Base-by-base conservation (phyloP, 1,140 invertebrate species). In the Zaprionus africanus region DNA sequence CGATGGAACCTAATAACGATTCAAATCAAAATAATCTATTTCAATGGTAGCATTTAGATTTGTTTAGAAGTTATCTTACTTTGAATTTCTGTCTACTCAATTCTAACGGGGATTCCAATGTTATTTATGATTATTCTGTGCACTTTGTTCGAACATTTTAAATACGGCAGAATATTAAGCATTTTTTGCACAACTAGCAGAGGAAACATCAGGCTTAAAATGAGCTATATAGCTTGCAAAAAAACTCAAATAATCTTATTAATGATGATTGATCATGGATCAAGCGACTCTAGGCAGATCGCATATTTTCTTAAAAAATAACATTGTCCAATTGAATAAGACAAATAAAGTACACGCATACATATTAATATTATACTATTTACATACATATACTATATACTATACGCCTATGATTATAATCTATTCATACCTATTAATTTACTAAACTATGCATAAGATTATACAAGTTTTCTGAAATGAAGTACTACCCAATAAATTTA, bases 401-500 rank as follows among this genome's bases (percentile, higher is more conserved):
- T 51, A 51, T 51, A 51, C 24, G 22, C 9, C 19, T 24, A 51
- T 13, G n/a, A 24, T 69, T 76, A 69, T 72, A 63, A 72, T 73
- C 60, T 81, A 85, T 69, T 71, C 77, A 87, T 87, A 84, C 64
- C 69, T 75, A 63, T 76, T 61, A 62, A 73, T 70, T 58, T 81
- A 86, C 62, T 43, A 74, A 86, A 62, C 46, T 86, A 90, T 85
- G 81, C 78, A 75, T 90, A 90, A 90, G 86, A 90, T 90, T 90
- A 90, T 88, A 88, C 68, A 75, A 76, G 76, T 82, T 91, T 69
- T 90, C 63, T 90, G 82, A 86, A 90, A 86, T 82, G 82, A 81
- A 90, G 82, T 91, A 92, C 87, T 90, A 92, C 91, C 91, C 91
- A 92, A 92, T 92, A 92, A 92, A 92, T 92, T 92, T 92, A 92